phyloP scores from a whole-genome alignment of 2,113 vertebrate genomes.

The Gadus chalcogrammus region DNA sequence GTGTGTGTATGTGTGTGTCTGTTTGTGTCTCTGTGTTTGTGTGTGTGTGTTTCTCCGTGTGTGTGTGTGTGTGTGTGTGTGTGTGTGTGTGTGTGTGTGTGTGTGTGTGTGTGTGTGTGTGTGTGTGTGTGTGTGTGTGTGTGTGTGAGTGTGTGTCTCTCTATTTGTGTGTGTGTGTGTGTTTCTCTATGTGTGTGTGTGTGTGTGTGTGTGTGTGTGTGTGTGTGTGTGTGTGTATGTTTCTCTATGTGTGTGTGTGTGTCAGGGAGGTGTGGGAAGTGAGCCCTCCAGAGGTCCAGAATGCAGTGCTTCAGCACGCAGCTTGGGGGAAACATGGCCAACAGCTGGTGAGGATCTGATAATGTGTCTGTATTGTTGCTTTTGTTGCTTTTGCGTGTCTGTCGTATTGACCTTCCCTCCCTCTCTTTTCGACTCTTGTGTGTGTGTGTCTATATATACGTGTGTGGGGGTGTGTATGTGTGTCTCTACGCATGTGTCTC shows the following conservation, averaged over 20 bases:
- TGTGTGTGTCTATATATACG: too few relatives aligned
- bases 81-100: slow-evolving; percentile 6
- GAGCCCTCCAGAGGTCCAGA: slow-evolving; percentile 93
- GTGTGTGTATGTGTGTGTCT: background rate
- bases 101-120: background rate
- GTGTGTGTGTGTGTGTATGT: background rate
- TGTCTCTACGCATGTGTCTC: too few relatives aligned
- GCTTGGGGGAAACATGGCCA: slow-evolving; percentile 89
- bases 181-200: slow-evolving; percentile 4
- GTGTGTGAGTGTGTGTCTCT: background rate
- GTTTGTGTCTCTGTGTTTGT: slow-evolving; percentile 27
- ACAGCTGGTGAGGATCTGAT: slow-evolving; percentile 80
- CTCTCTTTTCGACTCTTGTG: too few relatives aligned
- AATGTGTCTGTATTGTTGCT: background rate
- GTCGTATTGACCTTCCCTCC: background rate
- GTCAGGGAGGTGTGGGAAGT: slow-evolving; percentile 94
- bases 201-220: slow-evolving; percentile 6
- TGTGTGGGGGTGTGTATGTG: too few relatives aligned
- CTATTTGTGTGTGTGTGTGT: background rate
- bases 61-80: background rate
- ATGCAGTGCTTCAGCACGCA: slow-evolving; percentile 89
- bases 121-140: background rate
- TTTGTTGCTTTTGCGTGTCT: background rate
- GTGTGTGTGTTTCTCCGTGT: slow-evolving; percentile 21
- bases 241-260: slow-evolving; percentile 27